Evolutionary conservation across 1,140 invertebrate species (phyloP).

Genomic region (Odontomachus brunneus): DNA sequence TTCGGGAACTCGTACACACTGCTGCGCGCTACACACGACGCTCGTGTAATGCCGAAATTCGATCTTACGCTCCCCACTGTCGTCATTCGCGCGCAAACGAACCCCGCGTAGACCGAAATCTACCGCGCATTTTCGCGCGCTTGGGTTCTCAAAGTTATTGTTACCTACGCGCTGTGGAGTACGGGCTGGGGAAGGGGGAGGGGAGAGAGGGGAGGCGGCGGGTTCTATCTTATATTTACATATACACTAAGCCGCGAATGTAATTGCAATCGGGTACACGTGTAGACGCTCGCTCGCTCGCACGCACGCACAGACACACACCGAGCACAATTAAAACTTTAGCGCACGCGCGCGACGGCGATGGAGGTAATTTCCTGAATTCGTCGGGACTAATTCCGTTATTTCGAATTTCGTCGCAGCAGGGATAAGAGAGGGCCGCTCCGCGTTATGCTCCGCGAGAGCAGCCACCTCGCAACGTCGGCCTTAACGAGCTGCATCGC

Average conservation of each 20-base stretch:
- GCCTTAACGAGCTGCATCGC: conserved; percentile 58
- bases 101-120: neutral
- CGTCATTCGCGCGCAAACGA: conserved; percentile 21
- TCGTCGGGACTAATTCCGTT: conserved; percentile 70
- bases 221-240: conserved; percentile 55
- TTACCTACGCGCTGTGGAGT: conserved; percentile 32
- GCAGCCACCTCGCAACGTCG: conserved; percentile 32
- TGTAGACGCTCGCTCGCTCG: no score
- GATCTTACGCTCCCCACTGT: conserved; percentile 9
- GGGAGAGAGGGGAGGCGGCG: conserved; percentile 8
- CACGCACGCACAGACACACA: neutral
- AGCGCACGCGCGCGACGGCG: conserved; percentile 51
- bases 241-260: conserved; percentile 46
- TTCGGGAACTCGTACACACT: neutral
- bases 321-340: conserved; percentile 74
- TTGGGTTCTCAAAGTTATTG: conserved; percentile 36
- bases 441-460: conserved; percentile 19
- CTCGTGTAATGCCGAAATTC: conserved; percentile 46
- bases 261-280: conserved; percentile 29
- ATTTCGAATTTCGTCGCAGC: conserved; percentile 71
- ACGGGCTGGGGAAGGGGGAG: no score
- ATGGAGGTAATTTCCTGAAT: conserved; percentile 69
- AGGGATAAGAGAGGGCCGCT: conserved; percentile 12
- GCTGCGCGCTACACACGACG: neutral
- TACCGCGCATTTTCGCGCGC: conserved; percentile 17